phyloP scores from a whole-genome alignment of 2,888 invertebrate species.

The Drosophila mayaguana region DNA sequence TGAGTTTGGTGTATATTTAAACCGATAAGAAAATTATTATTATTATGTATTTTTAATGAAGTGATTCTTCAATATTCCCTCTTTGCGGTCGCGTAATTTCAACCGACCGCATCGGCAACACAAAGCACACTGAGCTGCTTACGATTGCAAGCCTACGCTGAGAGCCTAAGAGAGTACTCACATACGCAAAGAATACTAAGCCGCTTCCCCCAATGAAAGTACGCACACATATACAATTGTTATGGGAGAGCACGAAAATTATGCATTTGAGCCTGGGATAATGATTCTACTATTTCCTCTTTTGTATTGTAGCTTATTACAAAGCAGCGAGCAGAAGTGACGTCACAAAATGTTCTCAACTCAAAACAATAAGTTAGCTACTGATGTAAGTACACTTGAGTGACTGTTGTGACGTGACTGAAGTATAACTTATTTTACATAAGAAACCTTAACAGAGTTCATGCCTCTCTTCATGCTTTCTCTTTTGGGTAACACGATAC shows the following conservation, averaged over 20 bases:
- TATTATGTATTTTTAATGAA: slow-evolving; percentile 7
- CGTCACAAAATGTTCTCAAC: slow-evolving; percentile 12
- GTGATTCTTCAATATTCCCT: slow-evolving; percentile 3
- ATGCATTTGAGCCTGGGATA: not conserved
- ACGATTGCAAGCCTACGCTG: slow-evolving; percentile 26
- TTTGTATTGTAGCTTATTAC: slow-evolving; percentile 13
- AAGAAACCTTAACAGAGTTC: not conserved
- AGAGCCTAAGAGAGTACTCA: slow-evolving; percentile 19
- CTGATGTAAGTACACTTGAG: not conserved
- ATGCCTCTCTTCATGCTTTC: too few relatives aligned
- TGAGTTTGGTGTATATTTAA: slow-evolving; percentile 9
- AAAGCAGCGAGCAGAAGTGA: slow-evolving; percentile 1
- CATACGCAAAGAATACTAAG: not conserved
- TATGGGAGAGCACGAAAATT: not conserved
- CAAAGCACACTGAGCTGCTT: slow-evolving; percentile 33
- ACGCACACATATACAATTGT: not conserved
- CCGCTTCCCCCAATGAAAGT: not conserved
- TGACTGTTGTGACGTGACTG: not conserved
- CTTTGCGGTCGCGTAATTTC: not conserved
- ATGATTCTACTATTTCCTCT: not conserved
- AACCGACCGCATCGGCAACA: slow-evolving; percentile 37
- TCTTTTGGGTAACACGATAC: not conserved
- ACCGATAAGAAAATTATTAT: slow-evolving; percentile 46
- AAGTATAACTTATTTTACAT: not conserved
- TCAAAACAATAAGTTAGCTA: not conserved